These are phyloP conservation scores for Pilophorus perplexus DNA, from an alignment of 2,888 invertebrate species.

Conservation along the genomic window DNA sequence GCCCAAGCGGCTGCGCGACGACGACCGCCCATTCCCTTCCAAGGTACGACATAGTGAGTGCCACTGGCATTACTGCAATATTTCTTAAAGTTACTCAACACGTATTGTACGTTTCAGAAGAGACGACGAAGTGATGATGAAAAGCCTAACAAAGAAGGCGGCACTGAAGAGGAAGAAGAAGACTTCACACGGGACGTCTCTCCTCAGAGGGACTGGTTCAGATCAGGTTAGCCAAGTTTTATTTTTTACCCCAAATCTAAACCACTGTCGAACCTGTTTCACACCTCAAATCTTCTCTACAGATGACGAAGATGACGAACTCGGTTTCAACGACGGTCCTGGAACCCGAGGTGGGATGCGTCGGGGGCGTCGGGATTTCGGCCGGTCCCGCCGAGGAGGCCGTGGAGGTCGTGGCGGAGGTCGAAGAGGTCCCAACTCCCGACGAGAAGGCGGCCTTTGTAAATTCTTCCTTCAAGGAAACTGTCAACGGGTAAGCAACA, in stretches of 20 bases:
- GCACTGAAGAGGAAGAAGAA: conserved; percentile 37
- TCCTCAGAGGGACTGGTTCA: conserved; percentile 37
- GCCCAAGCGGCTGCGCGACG: conserved; percentile 34
- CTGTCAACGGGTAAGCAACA: conserved; percentile 64
- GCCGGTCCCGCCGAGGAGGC: conserved; percentile 2
- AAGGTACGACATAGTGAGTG: no score
- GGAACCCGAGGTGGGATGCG: conserved; percentile 10
- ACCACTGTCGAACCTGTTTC: no score
- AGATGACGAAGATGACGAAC: conserved; percentile 59
- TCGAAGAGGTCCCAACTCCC: conserved; percentile 6
- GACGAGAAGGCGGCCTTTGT: conserved; percentile 59
- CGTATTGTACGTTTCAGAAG: no score
- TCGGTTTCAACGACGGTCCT: conserved; percentile 48
- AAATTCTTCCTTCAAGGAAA: conserved; percentile 85
- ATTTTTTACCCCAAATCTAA: not conserved
- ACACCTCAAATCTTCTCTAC: conserved; percentile 50
- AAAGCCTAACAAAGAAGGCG: conserved; percentile 5
- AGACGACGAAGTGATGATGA: conserved; percentile 22
- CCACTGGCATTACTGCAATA: no score
- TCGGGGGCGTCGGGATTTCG: conserved; percentile 15
- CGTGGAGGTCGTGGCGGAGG: conserved; percentile 23
- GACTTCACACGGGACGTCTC: conserved; percentile 34
- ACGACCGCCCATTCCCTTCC: conserved; percentile 24
- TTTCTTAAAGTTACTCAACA: no score
- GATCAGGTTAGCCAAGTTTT: conserved; percentile 37